Percentiles rank a stretch among this genome's conserved stretches.
These are phyloP conservation scores for Eurystomus glaucurus DNA, from an alignment of 2,797 vertebrate genomes.

Conservation along the genomic window DNA sequence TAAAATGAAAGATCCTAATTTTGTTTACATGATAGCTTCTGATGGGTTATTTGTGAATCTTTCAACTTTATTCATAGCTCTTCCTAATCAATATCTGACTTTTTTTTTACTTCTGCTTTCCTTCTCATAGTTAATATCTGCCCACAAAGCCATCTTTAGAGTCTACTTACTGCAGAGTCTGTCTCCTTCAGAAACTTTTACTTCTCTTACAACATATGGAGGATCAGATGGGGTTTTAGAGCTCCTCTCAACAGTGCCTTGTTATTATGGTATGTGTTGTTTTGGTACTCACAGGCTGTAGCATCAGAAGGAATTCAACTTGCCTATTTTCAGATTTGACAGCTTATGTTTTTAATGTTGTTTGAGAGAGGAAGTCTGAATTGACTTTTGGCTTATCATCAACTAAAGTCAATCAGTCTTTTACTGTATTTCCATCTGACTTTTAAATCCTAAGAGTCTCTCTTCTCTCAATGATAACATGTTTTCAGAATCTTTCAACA, in stretches of 20 bases:
- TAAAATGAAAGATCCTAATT: neutral
- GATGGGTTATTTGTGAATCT: conserved; percentile 23
- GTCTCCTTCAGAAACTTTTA: conserved; percentile 37
- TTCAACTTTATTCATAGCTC: conserved; percentile 18
- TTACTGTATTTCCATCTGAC: neutral
- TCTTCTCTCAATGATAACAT: conserved; percentile 41
- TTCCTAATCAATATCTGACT: conserved; percentile 8
- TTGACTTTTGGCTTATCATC: neutral
- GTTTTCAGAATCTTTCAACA: conserved; percentile 69
- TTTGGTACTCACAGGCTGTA: neutral
- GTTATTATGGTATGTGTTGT: neutral
- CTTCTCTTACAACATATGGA: conserved; percentile 4
- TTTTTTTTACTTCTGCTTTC: neutral
- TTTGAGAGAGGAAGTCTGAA: neutral
- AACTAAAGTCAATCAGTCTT: neutral
- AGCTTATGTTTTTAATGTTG: neutral
- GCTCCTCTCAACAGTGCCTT: neutral
- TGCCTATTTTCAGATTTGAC: conserved; percentile 8
- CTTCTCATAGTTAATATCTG: neutral
- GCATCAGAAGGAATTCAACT: neutral
- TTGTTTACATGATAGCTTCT: conserved; percentile 5
- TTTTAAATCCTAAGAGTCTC: conserved; percentile 11
- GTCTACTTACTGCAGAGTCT: neutral
- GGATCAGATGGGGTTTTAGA: conserved; percentile 42
- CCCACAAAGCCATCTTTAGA: neutral